phyloP scores from a whole-genome alignment of 2,797 vertebrate genomes.

The Pyrocephalus nanus region DNA sequence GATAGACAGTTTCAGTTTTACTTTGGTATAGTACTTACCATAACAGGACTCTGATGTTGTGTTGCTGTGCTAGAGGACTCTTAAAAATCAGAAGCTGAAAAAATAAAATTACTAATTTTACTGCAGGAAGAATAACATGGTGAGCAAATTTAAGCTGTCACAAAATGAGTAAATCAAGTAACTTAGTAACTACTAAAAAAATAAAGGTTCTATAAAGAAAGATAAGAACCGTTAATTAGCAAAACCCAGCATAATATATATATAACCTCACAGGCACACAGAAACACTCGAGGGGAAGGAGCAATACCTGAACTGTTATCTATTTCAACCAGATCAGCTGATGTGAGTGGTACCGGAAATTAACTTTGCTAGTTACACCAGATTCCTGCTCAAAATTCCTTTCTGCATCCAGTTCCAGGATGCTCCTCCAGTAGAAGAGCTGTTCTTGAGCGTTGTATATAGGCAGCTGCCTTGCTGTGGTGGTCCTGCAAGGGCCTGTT shows the following conservation, averaged over 20 bases:
- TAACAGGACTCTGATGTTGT: neutral
- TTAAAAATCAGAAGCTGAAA: neutral
- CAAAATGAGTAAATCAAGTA: neutral
- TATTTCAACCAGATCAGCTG: neutral
- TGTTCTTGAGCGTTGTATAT: neutral
- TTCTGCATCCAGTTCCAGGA: neutral
- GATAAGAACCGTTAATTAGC: neutral
- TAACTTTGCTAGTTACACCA: neutral
- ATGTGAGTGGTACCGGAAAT: neutral
- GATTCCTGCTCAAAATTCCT: neutral
- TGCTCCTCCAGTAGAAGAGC: neutral
- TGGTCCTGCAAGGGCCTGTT: neutral
- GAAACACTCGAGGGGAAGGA: neutral
- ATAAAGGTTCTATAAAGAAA: neutral
- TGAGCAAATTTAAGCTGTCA: neutral
- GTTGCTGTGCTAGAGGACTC: neutral
- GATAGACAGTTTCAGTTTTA: neutral
- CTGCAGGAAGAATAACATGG: neutral
- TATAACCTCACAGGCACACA: neutral
- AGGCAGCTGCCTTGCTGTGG: neutral
- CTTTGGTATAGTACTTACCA: neutral
- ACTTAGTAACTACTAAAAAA: neutral
- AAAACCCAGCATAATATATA: neutral
- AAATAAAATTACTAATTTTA: neutral
- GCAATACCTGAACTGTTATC: neutral